A percentile compares a stretch with the other conserved stretches of the same genome.
Evolutionary conservation across 2,888 invertebrate genomes (phyloP).

Genomic region (Xanthia togata): DNA sequence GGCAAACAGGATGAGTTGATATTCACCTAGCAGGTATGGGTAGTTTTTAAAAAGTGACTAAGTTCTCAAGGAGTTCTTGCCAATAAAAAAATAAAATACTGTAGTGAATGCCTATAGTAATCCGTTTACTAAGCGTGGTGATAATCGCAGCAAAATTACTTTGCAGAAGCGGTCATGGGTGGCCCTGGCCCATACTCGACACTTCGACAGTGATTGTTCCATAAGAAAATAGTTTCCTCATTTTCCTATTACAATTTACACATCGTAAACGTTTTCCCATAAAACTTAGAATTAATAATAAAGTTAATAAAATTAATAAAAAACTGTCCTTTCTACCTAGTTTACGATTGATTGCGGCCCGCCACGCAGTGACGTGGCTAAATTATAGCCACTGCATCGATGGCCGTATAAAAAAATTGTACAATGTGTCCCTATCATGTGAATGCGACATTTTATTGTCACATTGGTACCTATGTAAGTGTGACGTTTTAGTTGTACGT

Average conservation of each 20-base stretch:
- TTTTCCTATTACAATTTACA: not conserved
- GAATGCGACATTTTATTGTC: constrained; percentile 58
- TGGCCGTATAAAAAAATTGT: constrained; percentile 48
- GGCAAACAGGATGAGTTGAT: constrained; percentile 7
- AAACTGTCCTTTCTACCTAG: constrained; percentile 39
- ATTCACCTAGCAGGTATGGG: not conserved
- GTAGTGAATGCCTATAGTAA: not conserved
- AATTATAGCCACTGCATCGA: constrained; percentile 66
- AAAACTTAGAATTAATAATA: constrained; percentile 39
- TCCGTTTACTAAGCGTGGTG: not conserved
- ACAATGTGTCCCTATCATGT: constrained; percentile 55
- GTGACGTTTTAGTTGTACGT: constrained; percentile 48
- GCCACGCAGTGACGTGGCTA: constrained; percentile 54
- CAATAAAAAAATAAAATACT: not conserved
- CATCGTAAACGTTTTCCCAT: not conserved
- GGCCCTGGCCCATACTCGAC: not conserved
- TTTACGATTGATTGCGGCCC: constrained; percentile 61
- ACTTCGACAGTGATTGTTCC: not conserved
- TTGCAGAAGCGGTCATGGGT: not conserved
- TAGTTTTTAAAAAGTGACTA: not conserved
- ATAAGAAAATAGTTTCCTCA: not conserved
- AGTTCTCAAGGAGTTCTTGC: not conserved
- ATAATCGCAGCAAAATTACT: not conserved
- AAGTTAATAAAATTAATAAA: too few species aligned
- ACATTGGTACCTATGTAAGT: constrained; percentile 44